A percentile compares a stretch with the other conserved stretches of the same genome.
phyloP scores from a whole-genome alignment of 2,888 invertebrate genomes.

The Amphipoea oculea region DNA sequence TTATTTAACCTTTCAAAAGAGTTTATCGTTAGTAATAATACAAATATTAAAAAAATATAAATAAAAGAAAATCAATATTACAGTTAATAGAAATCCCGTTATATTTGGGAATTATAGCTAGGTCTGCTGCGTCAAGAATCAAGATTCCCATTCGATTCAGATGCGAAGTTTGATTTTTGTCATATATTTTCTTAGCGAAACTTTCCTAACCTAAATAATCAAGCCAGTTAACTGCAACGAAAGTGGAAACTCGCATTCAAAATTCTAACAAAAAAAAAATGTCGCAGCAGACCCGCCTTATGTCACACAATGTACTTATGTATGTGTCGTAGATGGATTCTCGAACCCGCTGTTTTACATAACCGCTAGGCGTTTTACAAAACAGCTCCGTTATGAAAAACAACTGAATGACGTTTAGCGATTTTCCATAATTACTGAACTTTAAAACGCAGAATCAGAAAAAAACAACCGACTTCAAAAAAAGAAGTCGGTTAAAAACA shows the following conservation, averaged over 20 bases:
- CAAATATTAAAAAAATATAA: background rate
- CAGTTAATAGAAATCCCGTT: background rate
- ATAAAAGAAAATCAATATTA: background rate
- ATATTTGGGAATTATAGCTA: background rate
- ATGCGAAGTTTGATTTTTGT: background rate
- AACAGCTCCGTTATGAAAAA: too few species aligned
- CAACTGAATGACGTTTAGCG: too few species aligned
- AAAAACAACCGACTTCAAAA: too few species aligned
- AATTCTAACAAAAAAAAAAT: background rate
- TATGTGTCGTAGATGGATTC: too few species aligned
- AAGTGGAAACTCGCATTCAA: background rate
- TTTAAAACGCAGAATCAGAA: too few species aligned
- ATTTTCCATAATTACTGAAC: too few species aligned
- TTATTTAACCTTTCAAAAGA: background rate
- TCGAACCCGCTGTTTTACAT: too few species aligned
- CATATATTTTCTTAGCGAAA: background rate
- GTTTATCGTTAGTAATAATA: background rate
- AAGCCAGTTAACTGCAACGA: background rate
- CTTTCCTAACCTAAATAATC: background rate
- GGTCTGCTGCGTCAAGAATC: slow-evolving; percentile 2
- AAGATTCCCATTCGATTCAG: background rate
- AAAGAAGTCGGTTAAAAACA: too few species aligned
- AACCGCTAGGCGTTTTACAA: too few species aligned
- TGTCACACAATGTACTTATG: background rate
- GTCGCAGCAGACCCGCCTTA: background rate